Conservation (phyloP, 2,888 invertebrate genomes). For the Argyresthia albistria region DNA sequence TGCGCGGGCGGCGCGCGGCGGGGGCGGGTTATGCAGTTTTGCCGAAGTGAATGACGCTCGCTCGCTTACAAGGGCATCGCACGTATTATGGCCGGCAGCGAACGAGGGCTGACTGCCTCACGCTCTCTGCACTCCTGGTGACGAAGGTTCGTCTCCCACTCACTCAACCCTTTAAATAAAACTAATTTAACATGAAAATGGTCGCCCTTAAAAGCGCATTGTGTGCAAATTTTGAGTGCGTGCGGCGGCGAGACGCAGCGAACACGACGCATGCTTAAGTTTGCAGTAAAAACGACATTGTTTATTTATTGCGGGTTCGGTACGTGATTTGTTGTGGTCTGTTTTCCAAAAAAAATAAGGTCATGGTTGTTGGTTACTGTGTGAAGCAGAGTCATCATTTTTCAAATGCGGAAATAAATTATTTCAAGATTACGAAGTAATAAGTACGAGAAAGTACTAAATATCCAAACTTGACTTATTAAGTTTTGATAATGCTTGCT, state of each 20-base stretch:
- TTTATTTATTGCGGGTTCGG: background rate
- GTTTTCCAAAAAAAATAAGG: background rate
- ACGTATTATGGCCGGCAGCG: slow-evolving; percentile 12
- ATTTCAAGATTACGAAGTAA: too few species aligned
- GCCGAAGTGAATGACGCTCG: background rate
- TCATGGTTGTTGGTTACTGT: background rate
- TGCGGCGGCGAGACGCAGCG: background rate
- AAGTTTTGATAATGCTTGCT: too few species aligned
- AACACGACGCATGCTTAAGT: background rate
- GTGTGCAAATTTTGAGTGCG: slow-evolving; percentile 25
- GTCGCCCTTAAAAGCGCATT: slow-evolving; percentile 24
- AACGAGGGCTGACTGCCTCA: slow-evolving; percentile 23
- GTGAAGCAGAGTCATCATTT: too few species aligned
- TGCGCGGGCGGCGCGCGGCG: background rate
- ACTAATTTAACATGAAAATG: slow-evolving; percentile 29
- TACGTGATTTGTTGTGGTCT: background rate
- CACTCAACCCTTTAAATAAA: slow-evolving; percentile 60
- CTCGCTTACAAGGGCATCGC: background rate
- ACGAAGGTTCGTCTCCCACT: slow-evolving; percentile 46
- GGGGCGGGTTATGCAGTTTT: background rate
- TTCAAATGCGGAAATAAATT: too few species aligned
- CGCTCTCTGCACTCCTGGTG: slow-evolving; percentile 43
- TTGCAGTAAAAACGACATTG: background rate
- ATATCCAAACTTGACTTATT: too few species aligned
- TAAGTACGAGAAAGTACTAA: too few species aligned